These are phyloP conservation scores for Xiphias gladius DNA, from an alignment of 2,113 vertebrate species.

Conservation along the genomic window DNA sequence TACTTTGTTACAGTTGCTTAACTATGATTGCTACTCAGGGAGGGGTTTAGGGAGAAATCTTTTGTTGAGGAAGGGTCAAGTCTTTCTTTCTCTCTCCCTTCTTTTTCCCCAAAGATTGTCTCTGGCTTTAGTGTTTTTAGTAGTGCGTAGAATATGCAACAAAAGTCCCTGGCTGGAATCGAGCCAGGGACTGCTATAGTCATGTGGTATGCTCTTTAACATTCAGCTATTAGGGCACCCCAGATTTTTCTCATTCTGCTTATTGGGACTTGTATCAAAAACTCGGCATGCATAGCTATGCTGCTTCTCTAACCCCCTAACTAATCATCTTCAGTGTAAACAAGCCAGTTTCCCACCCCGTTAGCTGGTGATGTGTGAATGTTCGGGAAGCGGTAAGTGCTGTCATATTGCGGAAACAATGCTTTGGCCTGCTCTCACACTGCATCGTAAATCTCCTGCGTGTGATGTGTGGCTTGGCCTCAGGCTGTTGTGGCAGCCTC, in stretches of 20 bases:
- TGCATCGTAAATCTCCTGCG: slow-evolving; percentile 36
- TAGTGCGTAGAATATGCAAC: too few species aligned
- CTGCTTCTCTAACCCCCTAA: background rate
- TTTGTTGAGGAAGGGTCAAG: too few species aligned
- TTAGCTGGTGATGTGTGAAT: slow-evolving; percentile 33
- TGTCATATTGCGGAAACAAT: slow-evolving; percentile 25
- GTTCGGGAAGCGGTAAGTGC: slow-evolving; percentile 23
- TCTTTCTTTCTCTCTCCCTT: too few species aligned
- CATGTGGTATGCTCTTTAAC: background rate
- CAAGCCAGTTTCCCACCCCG: slow-evolving; percentile 1
- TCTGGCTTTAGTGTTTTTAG: too few species aligned
- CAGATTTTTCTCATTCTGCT: background rate
- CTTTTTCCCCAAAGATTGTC: too few species aligned
- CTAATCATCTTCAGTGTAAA: slow-evolving; percentile 8
- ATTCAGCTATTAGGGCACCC: background rate
- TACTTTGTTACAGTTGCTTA: too few species aligned
- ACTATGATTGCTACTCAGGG: background rate
- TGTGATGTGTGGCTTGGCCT: slow-evolving; percentile 41
- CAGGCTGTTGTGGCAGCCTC: slow-evolving; percentile 45
- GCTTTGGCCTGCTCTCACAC: background rate
- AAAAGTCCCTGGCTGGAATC: too few species aligned
- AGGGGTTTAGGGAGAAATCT: background rate
- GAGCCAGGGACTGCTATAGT: too few species aligned
- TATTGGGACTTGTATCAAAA: background rate
- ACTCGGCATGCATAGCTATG: too few species aligned